These are phyloP conservation scores for Glaucomys volans DNA, from an alignment of 2,113 vertebrate genomes.

Conservation along the genomic window DNA sequence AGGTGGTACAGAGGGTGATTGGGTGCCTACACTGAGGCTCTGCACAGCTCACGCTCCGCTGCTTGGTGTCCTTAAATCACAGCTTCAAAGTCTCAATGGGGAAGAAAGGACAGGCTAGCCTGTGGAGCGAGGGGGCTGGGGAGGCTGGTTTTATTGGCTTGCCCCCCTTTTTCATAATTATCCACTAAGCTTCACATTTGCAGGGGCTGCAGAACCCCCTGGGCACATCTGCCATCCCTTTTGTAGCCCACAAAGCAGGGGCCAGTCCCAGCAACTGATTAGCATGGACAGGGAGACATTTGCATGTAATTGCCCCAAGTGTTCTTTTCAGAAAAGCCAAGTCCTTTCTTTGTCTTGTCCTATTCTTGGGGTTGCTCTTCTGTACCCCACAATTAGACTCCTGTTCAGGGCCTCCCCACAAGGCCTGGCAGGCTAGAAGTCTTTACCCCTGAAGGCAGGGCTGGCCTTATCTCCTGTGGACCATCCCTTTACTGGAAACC, in stretches of 20 bases:
- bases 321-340: slow-evolving; percentile 43
- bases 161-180: neutral
- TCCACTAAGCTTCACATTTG: slow-evolving; percentile 12
- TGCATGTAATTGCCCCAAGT: slow-evolving; percentile 66
- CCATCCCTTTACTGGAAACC: neutral
- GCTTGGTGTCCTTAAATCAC: neutral
- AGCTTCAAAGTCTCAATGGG: neutral
- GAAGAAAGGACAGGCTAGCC: neutral
- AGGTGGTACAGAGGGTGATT: neutral
- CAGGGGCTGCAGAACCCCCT: neutral
- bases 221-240: slow-evolving; percentile 81
- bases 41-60: neutral
- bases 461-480: neutral
- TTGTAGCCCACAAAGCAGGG: slow-evolving; percentile 75
- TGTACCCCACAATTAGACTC: neutral
- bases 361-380: slow-evolving; percentile 18
- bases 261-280: slow-evolving; percentile 73
- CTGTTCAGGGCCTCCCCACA: neutral
- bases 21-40: neutral
- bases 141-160: neutral
- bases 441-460: neutral
- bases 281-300: slow-evolving; percentile 74
- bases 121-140: neutral
- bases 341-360: slow-evolving; percentile 61
- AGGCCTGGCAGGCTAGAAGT: too few relatives aligned